Evolutionary conservation across 2,888 invertebrate genomes (phyloP).

Genomic region (Hyposoter dolosus): DNA sequence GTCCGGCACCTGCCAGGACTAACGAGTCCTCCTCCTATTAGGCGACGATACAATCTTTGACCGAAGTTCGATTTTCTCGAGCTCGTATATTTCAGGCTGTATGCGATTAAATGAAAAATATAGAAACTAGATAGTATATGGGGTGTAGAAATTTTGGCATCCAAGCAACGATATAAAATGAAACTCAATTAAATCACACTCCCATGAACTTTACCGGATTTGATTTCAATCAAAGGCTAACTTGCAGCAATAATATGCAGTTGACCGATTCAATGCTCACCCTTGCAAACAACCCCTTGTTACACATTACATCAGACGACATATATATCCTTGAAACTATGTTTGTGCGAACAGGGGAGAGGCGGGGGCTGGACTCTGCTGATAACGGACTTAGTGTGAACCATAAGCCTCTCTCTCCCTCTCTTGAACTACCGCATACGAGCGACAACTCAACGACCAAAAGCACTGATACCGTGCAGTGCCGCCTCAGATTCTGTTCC

Average conservation of each 20-base stretch:
- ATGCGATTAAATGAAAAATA: neutral
- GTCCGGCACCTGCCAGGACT: slow-evolving; percentile 15
- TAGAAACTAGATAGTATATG: neutral
- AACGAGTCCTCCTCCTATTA: slow-evolving; percentile 6
- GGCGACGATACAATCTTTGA: neutral
- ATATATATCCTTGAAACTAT: slow-evolving; percentile 35
- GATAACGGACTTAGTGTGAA: slow-evolving; percentile 81
- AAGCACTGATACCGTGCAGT: slow-evolving; percentile 46
- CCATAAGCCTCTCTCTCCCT: slow-evolving; percentile 58
- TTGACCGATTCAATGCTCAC: slow-evolving; percentile 72
- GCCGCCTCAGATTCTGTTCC: slow-evolving; percentile 68
- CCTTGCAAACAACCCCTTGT: slow-evolving; percentile 43
- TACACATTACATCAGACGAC: slow-evolving; percentile 56
- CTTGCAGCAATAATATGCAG: slow-evolving; percentile 78
- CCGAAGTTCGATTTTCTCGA: neutral
- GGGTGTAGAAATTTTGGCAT: neutral
- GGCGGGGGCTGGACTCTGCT: slow-evolving; percentile 76
- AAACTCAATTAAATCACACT: neutral
- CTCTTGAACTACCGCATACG: slow-evolving; percentile 47
- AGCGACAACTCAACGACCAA: slow-evolving; percentile 44
- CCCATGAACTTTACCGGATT: slow-evolving; percentile 46
- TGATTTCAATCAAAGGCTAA: slow-evolving; percentile 78
- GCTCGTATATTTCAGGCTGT: neutral
- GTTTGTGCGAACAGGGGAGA: slow-evolving; percentile 51
- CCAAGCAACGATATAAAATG: neutral